Base-by-base conservation (phyloP, 2,113 vertebrate genomes). In the Myanophis thanlyinensis region DNA sequence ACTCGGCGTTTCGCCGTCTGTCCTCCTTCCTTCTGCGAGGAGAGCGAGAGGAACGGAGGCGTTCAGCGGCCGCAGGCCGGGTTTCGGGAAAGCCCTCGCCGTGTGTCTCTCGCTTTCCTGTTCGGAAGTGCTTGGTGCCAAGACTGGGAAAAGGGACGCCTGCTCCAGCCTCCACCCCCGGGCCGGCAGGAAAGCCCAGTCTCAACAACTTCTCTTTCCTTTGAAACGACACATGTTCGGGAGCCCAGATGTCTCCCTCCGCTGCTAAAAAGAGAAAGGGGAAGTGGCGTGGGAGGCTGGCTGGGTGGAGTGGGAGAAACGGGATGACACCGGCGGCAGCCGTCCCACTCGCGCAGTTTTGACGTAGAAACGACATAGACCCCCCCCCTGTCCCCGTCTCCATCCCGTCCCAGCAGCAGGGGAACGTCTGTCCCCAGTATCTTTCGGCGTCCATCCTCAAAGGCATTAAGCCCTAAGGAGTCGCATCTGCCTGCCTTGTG, bases 101-200 rank as follows among this genome's bases (percentile, higher is more conserved):
- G 95, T 91, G 94, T 90, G 23, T 48, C 53, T 85, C 88, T 53
- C 12, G 52, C 94, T 93, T 97, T 97, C 97, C 97, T 96, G 95
- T 96, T 95, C 95, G 97, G 97, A 98, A 98, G 96, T 84, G 95
- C 93, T 94, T 95, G 94, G 95, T 97, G 97, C 96, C 90, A 92
- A 96, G 92, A 90, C 91, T 93, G 97, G 97, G 94, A 94, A 92
- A 90, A 94, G 96, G 97, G 96, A 96, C 96, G 96, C 96, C 97
- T 96, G 96, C 94, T 93, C 94, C 97, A 96, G 95, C 97, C 97
- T 52, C 91, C 59, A 12, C 91, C 53, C 23, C 53, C 13, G 20
- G 87, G 59, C 59, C 20, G 49, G 94, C 93, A 88, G 94, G 95
- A 94, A 96, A 91, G 95, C 92, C 92, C 91, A 96, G 97, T 96